Evolutionary conservation across 2,888 invertebrate species (phyloP), one percentile per base, ranked within the genome.

Genomic region (Nezara viridula): DNA sequence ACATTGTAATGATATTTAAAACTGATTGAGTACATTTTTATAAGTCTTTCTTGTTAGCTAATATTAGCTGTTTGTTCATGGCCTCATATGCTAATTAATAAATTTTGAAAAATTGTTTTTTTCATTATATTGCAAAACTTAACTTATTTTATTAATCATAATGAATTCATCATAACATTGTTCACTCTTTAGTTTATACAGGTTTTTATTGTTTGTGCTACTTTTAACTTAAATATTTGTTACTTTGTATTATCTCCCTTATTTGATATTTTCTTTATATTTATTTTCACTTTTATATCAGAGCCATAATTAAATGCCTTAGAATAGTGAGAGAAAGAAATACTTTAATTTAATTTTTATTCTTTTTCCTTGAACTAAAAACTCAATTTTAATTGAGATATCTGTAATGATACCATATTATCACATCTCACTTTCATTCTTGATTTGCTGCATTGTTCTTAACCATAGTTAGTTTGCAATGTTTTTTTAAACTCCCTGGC

Each of bases 401-500:
- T 86, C 86, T 86, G 52, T 50, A 49, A 49, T n/a, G n/a, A n/a
- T 86, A 37, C 50, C 32, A 50, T 86, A 50, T 50, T 21, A 32
- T 40, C 50, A n/a, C n/a, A 89, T 52, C 55, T 85, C 85, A 47
- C 32, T 85, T 55, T 60, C 66, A 37, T 88, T 44, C 44, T 89
- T 89, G 21, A 52, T 55, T 85, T 85, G 55, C 88, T 90, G 90
- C 90, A 90, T 90, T 88, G 10, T 60, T 66, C 66, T 86, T 89
- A 55, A 89, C 66, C 47, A 85, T 49, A 86, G 66, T 77, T 89
- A 86, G 86, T 50, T 89, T 88, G 86, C 87, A n/a, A 66, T 90
- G 49, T 88, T 89, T 77, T 89, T 77, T 44, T 89, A 88, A 89
- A 85, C 88, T 89, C 90, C 90, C 89, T 90, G 90, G 90, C 90